These are phyloP conservation scores for Planiliza haematocheilus DNA, from an alignment of 2,113 vertebrate genomes.

Conservation along the genomic window DNA sequence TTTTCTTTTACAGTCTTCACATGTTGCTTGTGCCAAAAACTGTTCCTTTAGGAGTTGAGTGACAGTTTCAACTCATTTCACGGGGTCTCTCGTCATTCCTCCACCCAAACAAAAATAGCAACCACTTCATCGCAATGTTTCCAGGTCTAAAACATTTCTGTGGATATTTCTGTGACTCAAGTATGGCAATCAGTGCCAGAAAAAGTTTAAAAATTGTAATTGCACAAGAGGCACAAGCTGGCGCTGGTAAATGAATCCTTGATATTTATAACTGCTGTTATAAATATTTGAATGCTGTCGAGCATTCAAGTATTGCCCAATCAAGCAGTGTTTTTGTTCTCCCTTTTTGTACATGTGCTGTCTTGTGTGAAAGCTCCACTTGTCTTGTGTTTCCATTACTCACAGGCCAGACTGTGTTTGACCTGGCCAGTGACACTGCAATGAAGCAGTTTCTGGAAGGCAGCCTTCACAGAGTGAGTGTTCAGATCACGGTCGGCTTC, in stretches of 20 bases:
- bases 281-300: too few relatives aligned
- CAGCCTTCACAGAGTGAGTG: slow-evolving; percentile 85
- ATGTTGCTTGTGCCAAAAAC: too few relatives aligned
- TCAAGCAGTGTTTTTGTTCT: not conserved
- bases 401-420: slow-evolving; percentile 91
- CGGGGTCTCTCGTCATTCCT: not conserved
- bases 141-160: not conserved
- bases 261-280: not conserved
- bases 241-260: not conserved
- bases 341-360: not conserved
- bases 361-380: not conserved
- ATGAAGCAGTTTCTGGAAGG: slow-evolving; percentile 90
- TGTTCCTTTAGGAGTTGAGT: not conserved
- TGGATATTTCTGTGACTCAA: slow-evolving; percentile 4
- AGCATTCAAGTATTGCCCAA: not conserved
- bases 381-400: slow-evolving; percentile 24
- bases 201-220: slow-evolving; percentile 8
- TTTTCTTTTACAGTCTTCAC: too few relatives aligned
- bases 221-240: slow-evolving; percentile 1
- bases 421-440: slow-evolving; percentile 89
- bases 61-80: slow-evolving; percentile 2
- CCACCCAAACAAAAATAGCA: not conserved
- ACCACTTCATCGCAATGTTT: not conserved
- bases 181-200: not conserved
- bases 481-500: not conserved